Evolutionary conservation across 2,888 invertebrate species (phyloP), one percentile per base, ranked within the genome.

Genomic region (Cantharis rufa): DNA sequence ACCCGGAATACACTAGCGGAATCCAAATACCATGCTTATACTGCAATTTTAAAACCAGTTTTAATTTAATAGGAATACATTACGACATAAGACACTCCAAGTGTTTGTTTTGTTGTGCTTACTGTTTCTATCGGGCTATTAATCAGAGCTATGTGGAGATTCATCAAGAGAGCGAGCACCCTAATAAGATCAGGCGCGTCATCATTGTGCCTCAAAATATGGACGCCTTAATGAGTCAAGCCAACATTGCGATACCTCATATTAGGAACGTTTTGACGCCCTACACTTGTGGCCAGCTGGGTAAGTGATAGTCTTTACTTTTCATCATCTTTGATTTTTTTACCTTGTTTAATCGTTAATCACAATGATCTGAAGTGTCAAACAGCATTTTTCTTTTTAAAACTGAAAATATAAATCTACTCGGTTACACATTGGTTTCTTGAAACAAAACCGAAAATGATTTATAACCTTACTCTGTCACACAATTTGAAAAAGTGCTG

Each of bases 101-200:
- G 72, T 92, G 93, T 82, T 88, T 89, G 27, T 94, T 88, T 82
- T 91, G 91, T 28, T 95, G 95, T 82, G 88, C 88, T 3, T 89
- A 90, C 80, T 95, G 95, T 83, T 92, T 94, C 82, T 94, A 94
- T 85, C 89, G 94, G 70, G 92, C 92, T 0, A 87, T 90, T 0
- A 88, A 90, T 0, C 89, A 90, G 69, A 91, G 91, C 73, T 90
- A 92, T 69, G 92, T 94, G 0, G 89, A 90, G 15, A 87, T 91
- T 5, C 94, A 94, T 85, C 90, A 91, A 64, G 80, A 84, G 13
- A 84, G 87, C 15, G 83, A 85, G 3, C 90, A 90, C 77, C 83
- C 83, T 0, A 79, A 77, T 3, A 68, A 82, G 10, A 79, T 82
- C 0, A 48, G 80, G 70, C 32, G 83, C 76, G 79, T 83, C 5